These are phyloP conservation scores for Colletes latitarsis DNA, from an alignment of 1,140 invertebrate genomes.

Conservation along the genomic window DNA sequence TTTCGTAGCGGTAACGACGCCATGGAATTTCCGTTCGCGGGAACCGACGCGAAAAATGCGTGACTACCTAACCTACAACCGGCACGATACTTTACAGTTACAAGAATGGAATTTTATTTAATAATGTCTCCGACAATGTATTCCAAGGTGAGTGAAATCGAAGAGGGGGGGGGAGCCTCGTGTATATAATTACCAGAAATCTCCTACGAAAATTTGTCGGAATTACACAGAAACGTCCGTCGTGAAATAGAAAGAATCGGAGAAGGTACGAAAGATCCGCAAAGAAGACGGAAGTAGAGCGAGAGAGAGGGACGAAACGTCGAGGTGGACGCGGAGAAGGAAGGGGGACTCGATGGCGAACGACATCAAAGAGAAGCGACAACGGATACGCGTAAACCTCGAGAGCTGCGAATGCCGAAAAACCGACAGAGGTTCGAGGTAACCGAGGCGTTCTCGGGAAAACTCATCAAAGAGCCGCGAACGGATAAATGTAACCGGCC, in stretches of 20 bases:
- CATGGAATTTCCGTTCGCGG: not conserved
- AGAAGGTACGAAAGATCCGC: constrained; percentile 13
- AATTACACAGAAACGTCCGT: not conserved
- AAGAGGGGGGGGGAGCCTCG: too few relatives aligned
- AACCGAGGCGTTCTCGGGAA: constrained; percentile 71
- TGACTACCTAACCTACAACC: not conserved
- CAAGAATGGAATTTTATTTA: too few relatives aligned
- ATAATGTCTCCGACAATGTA: too few relatives aligned
- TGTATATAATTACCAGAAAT: not conserved
- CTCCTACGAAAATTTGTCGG: too few relatives aligned
- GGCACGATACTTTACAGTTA: too few relatives aligned
- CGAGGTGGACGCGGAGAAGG: constrained; percentile 36
- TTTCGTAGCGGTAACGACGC: not conserved
- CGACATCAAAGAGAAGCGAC: constrained; percentile 79
- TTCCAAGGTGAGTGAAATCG: too few relatives aligned
- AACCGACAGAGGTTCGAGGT: constrained; percentile 53
- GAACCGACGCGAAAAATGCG: too few relatives aligned
- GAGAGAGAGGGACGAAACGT: constrained; percentile 13
- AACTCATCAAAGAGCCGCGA: constrained; percentile 78
- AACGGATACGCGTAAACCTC: constrained; percentile 79
- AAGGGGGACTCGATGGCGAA: constrained; percentile 46
- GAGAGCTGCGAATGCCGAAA: constrained; percentile 60
- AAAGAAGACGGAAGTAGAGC: constrained; percentile 23
- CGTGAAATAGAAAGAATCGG: constrained; percentile 44
- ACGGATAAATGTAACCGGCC: constrained; percentile 80